phyloP scores from a whole-genome alignment of 35 echinoderm and acorn worm genomes.

The Ophiothrix spiculata region DNA sequence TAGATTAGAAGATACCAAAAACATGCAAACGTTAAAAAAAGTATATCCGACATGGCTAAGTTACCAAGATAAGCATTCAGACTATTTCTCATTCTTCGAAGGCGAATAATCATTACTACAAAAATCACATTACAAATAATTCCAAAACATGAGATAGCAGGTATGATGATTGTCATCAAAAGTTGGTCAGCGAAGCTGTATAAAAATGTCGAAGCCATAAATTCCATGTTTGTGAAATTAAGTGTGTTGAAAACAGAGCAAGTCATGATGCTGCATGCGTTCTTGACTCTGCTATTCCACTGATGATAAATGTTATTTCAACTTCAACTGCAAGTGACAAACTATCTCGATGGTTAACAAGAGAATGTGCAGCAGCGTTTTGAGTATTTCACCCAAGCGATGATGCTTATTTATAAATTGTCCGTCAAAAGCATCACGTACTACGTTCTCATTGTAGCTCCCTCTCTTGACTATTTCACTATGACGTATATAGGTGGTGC shows the following conservation, averaged over 20 bases:
- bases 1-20: slow-evolving; percentile 3
- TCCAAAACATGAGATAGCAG: background rate
- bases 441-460: too few relatives aligned
- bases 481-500: too few relatives aligned
- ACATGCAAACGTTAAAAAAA: background rate
- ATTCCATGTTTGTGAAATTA: background rate
- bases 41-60: background rate
- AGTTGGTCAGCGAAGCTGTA: background rate
- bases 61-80: background rate
- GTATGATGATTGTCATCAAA: background rate
- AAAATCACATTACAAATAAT: background rate
- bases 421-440: too few relatives aligned
- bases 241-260: background rate
- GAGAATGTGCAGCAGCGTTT: too few relatives aligned
- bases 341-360: too few relatives aligned
- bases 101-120: background rate
- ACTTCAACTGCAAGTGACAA: too few relatives aligned
- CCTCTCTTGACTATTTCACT: too few relatives aligned
- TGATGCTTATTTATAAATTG: too few relatives aligned
- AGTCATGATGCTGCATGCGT: background rate
- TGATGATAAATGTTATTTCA: too few relatives aligned
- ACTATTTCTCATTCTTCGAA: background rate
- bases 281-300: too few relatives aligned
- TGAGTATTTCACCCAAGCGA: too few relatives aligned
- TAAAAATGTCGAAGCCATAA: background rate